These are phyloP conservation scores for Andrena haemorrhoa DNA, from an alignment of 2,888 invertebrate genomes.

Conservation along the genomic window DNA sequence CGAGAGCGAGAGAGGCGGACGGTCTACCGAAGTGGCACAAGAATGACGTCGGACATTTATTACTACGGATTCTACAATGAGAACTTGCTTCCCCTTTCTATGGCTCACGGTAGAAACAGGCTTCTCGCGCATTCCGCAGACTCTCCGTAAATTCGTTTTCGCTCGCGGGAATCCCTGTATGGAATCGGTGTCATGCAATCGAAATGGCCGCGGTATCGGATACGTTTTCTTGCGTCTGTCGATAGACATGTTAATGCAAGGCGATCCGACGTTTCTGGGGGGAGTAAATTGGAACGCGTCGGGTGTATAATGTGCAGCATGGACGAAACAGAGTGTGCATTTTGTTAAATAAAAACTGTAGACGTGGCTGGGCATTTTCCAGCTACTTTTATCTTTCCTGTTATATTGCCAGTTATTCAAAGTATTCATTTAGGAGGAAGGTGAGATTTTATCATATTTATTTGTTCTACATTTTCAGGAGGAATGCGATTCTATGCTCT, in stretches of 20 bases:
- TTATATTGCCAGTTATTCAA: too few species aligned
- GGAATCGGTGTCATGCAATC: conserved; percentile 37
- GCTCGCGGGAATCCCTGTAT: conserved; percentile 13
- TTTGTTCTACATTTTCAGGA: too few species aligned
- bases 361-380: too few species aligned
- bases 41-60: conserved; percentile 82
- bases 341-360: neutral
- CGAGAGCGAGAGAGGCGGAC: conserved; percentile 50
- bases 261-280: conserved; percentile 34
- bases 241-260: conserved; percentile 34
- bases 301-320: neutral
- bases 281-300: conserved; percentile 28
- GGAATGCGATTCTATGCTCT: too few species aligned
- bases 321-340: neutral
- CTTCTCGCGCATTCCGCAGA: conserved; percentile 33
- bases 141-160: conserved; percentile 40
- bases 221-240: conserved; percentile 33
- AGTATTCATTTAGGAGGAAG: too few species aligned
- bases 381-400: too few species aligned
- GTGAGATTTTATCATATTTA: too few species aligned
- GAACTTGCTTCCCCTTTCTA: conserved; percentile 53
- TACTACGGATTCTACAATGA: conserved; percentile 79
- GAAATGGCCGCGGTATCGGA: conserved; percentile 25
- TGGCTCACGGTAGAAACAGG: conserved; percentile 20
- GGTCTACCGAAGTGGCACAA: conserved; percentile 66